Percentiles rank a stretch among this genome's conserved stretches.
Conservation (phyloP, 2,888 invertebrate species). For the Apamea monoglypha region DNA sequence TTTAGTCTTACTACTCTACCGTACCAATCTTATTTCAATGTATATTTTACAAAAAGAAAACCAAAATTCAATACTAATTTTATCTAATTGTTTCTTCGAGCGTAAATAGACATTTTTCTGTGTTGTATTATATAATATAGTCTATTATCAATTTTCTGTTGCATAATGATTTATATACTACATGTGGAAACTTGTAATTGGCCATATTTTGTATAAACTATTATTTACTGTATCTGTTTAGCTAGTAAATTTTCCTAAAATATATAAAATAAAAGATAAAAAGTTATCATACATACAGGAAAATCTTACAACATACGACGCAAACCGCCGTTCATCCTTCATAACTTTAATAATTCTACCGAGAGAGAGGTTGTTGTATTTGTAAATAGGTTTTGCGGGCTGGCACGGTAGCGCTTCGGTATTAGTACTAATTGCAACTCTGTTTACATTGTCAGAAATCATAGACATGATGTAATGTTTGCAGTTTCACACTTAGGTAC, state of each 20-base stretch:
- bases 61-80: too few relatives aligned
- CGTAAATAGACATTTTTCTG: too few relatives aligned
- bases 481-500: background rate
- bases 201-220: too few relatives aligned
- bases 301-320: background rate
- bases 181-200: too few relatives aligned
- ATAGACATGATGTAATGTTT: slow-evolving; percentile 27
- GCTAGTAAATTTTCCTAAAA: too few relatives aligned
- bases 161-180: too few relatives aligned
- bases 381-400: slow-evolving; percentile 31
- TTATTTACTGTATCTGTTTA: too few relatives aligned
- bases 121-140: too few relatives aligned
- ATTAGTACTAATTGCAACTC: slow-evolving; percentile 43
- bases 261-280: background rate
- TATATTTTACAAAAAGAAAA: background rate
- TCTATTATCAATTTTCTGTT: too few relatives aligned
- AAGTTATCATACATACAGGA: background rate
- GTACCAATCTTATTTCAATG: background rate
- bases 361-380: slow-evolving; percentile 44
- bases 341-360: slow-evolving; percentile 21
- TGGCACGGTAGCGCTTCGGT: slow-evolving; percentile 15
- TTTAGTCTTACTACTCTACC: background rate
- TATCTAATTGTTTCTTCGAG: too few relatives aligned
- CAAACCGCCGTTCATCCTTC: slow-evolving; percentile 31
- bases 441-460: slow-evolving; percentile 43